Base-by-base conservation (phyloP, 2,113 vertebrate genomes). In the Osmerus mordax region DNA sequence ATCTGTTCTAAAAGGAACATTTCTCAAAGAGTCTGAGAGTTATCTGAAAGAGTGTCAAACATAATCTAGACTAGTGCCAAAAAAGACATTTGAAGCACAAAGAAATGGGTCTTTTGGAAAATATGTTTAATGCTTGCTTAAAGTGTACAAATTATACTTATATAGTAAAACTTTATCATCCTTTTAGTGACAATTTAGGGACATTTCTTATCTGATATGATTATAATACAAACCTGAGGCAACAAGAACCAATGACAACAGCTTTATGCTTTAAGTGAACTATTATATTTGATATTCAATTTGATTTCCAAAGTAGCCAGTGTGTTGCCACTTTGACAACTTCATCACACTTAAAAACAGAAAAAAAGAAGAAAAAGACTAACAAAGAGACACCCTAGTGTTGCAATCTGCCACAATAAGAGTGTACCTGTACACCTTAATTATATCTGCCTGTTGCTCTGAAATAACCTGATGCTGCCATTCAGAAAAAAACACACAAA, bases 381-480 rank as follows among this genome's bases (percentile, higher is more conserved):
- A 47, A 5, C 41, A 47, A 36, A 36, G 41, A 47, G 41, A 47
- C 9, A 9, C 15, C n/a, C 9, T 3, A 4, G 54, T n/a, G 16
- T n/a, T 16, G 14, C 54, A 56, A n/a, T n/a, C 16, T 4, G 54
- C 54, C 54, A 56, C 54, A 56, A 54, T 16, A 36, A 36, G 32
- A 36, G 32, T 36, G 32, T 36, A 36, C 41, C 23, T 47, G 53
- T 54, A 18, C 16, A 54, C 53, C 53, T 16, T 54, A 72, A 55
- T 77, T 23, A 58, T 21, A 61, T 54, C 54, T 53, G 23, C 54
- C 58, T 65, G 65, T 53, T 59, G 73, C 69, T 78, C 76, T 3
- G 25, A 23, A 25, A 53, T 73, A 58, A 77, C 36, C 63, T 19
- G 54, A 56, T 2, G 15, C 54, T 18, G 54, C 16, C 54, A 56